A percentile compares a stretch with the other conserved stretches of the same genome.
These are phyloP conservation scores for Mactromeris polynyma DNA, from an alignment of 2,888 invertebrate genomes.

Conservation along the genomic window DNA sequence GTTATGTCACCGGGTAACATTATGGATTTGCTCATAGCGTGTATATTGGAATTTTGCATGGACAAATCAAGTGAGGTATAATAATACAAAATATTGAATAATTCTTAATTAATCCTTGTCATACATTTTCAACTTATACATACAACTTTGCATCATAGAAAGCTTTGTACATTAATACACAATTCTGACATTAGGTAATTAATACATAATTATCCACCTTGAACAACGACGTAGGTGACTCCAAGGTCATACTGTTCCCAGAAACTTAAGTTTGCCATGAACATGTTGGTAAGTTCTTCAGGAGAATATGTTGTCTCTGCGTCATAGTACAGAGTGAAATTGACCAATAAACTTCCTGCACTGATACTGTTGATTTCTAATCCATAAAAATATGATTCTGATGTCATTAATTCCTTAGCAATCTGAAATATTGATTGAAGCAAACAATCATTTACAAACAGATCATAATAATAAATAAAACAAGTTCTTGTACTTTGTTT, in stretches of 20 bases:
- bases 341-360: constrained; percentile 49
- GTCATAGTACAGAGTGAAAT: constrained; percentile 46
- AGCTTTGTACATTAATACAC: too few species aligned
- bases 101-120: too few species aligned
- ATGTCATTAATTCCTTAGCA: not conserved
- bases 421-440: constrained; percentile 3
- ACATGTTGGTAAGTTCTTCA: constrained; percentile 27
- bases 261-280: constrained; percentile 30
- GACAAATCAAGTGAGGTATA: too few species aligned
- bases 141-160: too few species aligned
- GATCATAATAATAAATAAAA: too few species aligned
- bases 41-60: too few species aligned
- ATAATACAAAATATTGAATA: too few species aligned
- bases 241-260: constrained; percentile 34
- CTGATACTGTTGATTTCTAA: constrained; percentile 33
- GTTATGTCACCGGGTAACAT: too few species aligned
- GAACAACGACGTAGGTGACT: constrained; percentile 30
- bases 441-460: not conserved
- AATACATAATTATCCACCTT: constrained; percentile 25
- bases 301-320: constrained; percentile 17
- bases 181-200: not conserved
- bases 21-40: too few species aligned
- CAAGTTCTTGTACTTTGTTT: too few species aligned
- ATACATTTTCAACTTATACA: too few species aligned
- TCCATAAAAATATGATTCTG: constrained; percentile 12